Base-by-base conservation (phyloP, 2,888 invertebrate species). In the Eumacrocentrus americanus region DNA sequence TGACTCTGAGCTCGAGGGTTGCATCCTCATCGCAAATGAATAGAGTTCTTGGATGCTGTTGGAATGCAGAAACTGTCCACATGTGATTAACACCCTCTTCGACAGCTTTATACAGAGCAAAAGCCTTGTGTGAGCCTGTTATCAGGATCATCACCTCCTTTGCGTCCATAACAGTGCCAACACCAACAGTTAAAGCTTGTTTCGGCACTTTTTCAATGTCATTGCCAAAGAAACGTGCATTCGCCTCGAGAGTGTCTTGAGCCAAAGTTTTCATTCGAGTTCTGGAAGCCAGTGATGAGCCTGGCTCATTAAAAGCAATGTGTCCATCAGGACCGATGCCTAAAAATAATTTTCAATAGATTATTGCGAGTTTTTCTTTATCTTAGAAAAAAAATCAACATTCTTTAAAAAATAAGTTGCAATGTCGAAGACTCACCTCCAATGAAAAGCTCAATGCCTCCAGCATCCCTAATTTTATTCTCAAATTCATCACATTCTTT, bases 21-120 rank as follows among this genome's bases (percentile, higher is more conserved):
- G 99, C 98, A 82, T 93, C 95, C 83, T 99, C 98, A 82, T 99
- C 98, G 81, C 96, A 97, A 64, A 99, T 87, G 86, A 98, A 95
- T 60, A 97, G 84, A 23, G 97, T 91, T 75, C 90, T 89, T 48
- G 91, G 89, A 83, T 99, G 98, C 81, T 95, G 94, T 82, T 97
- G 98, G 85, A 99, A 97, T 52, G 98, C 98, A 44, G 96, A 97
- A 40, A 98, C 98, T 0, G 99, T 99, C 97, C 98, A 99, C 98
- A 99, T 99, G 83, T 99, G 98, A 84, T 95, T 98, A 9, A 99
- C 90, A 58, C 98, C 98, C 81, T 98, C 95, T 83, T 99, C 99
- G 73, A 99, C 94, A 7, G 98, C 98, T 83, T 97, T 97, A 78
- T 97, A 93, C 64, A 99, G 86, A 56, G 99, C 98, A 78, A 96